Evolutionary conservation across 2,888 invertebrate species (phyloP).

Genomic region (Erynnis tages): DNA sequence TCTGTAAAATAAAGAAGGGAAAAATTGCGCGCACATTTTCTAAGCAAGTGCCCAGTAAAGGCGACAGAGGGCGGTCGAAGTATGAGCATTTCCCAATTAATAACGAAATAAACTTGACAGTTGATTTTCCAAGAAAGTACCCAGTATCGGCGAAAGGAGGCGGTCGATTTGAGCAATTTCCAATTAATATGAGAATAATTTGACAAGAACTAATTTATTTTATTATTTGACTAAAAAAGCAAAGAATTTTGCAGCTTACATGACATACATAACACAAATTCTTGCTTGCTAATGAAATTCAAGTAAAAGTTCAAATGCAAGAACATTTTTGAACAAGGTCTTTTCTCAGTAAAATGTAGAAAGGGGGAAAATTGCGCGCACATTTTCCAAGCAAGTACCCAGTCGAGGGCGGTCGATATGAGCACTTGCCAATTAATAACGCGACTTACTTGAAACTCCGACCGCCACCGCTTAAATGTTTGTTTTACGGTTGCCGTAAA

Average conservation of each 20-base stretch:
- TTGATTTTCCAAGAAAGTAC: too few species aligned
- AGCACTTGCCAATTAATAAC: not conserved
- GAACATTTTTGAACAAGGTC: too few species aligned
- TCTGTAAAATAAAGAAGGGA: too few species aligned
- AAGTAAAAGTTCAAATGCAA: not conserved
- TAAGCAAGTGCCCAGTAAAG: not conserved
- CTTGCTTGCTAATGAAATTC: too few species aligned
- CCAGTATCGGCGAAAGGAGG: too few species aligned
- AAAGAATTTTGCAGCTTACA: too few species aligned
- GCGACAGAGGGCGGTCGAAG: constrained; percentile 4
- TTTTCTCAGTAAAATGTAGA: too few species aligned
- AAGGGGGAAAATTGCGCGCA: not conserved
- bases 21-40: not conserved
- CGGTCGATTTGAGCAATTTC: too few species aligned
- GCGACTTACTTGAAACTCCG: constrained; percentile 1
- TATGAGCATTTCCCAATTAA: not conserved
- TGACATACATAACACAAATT: too few species aligned
- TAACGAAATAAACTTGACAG: not conserved
- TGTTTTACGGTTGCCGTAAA: not conserved
- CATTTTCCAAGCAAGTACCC: not conserved
- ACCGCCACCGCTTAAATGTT: not conserved
- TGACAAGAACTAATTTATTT: too few species aligned
- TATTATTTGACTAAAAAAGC: too few species aligned
- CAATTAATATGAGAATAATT: too few species aligned
- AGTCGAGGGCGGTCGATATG: not conserved